These are phyloP conservation scores for Gastrophryne carolinensis DNA, from an alignment of 2,797 vertebrate species.

Conservation along the genomic window DNA sequence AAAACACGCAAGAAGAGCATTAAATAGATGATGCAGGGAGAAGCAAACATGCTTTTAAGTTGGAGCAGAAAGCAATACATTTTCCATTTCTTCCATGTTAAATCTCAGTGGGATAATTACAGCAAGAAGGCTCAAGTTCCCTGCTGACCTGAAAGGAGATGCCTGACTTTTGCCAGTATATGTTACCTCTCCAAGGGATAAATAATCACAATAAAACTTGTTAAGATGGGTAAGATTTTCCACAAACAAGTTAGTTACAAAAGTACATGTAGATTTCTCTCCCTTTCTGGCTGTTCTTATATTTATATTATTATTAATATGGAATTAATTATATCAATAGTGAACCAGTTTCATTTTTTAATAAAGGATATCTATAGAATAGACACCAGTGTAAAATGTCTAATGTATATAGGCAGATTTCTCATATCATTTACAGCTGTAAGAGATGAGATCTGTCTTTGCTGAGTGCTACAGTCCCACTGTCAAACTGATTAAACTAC, in stretches of 20 bases:
- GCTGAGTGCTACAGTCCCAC: no score
- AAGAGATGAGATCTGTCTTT: no score
- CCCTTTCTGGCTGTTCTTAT: background rate
- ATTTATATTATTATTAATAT: no score
- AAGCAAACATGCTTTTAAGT: background rate
- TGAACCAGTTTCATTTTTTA: background rate
- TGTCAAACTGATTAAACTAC: no score
- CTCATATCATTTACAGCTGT: no score
- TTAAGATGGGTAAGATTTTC: slow-evolving; percentile 5
- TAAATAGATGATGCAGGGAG: background rate
- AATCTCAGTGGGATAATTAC: slow-evolving; percentile 37
- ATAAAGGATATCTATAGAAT: background rate
- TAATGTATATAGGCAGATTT: no score
- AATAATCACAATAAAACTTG: slow-evolving; percentile 26
- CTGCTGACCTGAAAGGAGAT: background rate
- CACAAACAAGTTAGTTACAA: background rate
- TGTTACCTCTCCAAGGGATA: slow-evolving; percentile 9
- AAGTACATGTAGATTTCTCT: background rate
- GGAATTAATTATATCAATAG: background rate
- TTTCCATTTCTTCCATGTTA: slow-evolving; percentile 25
- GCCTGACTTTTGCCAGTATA: background rate
- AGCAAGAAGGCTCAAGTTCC: slow-evolving; percentile 9
- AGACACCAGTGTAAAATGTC: background rate
- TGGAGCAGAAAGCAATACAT: slow-evolving; percentile 13
- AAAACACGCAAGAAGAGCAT: no score